Conservation (phyloP, 2,113 vertebrate genomes). For the Sitta europaea region DNA sequence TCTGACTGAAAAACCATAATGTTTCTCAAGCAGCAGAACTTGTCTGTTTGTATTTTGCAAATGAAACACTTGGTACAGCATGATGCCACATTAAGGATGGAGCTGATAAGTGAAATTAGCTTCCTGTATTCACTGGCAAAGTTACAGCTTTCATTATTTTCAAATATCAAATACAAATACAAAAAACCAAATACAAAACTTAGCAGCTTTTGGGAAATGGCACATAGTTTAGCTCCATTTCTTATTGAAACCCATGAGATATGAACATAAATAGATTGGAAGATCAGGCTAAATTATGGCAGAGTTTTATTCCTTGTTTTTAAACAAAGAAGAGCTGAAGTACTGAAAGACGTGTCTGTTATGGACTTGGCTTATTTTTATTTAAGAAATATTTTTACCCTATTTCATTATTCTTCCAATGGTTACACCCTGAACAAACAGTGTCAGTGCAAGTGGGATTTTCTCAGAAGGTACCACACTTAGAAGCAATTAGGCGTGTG, state of each 20-base stretch:
- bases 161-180: not conserved
- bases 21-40: not conserved
- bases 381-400: not conserved
- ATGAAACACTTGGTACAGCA: not conserved
- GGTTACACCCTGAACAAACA: not conserved
- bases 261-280: not conserved
- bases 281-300: not conserved
- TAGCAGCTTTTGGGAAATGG: not conserved
- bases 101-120: slow-evolving; percentile 4
- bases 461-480: not conserved
- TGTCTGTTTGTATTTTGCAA: not conserved
- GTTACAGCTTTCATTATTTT: not conserved
- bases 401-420: not conserved
- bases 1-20: not conserved
- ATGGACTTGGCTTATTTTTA: not conserved
- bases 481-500: not conserved
- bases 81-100: not conserved
- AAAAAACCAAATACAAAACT: not conserved
- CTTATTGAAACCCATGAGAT: not conserved
- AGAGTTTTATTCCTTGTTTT: not conserved
- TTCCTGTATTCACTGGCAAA: not conserved
- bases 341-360: not conserved
- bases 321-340: slow-evolving; percentile 20
- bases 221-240: not conserved
- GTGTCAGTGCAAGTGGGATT: not conserved